Conservation (phyloP, 2,888 invertebrate species). For the Danaus chrysippus region DNA sequence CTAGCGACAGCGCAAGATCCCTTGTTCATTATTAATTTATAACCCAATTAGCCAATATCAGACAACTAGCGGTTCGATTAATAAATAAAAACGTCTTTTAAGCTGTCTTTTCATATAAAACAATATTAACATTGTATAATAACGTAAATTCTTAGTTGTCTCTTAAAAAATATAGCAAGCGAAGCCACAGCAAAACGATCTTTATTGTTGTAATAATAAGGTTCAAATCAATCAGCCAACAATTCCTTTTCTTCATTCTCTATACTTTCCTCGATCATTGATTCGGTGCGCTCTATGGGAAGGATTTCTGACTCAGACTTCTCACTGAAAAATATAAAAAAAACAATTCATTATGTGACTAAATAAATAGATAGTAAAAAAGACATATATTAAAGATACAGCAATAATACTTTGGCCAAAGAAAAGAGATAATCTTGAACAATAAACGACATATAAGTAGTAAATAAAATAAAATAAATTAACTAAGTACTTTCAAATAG, state of each 20-base stretch:
- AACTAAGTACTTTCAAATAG: too few relatives aligned
- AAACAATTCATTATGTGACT: background rate
- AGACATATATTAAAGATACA: too few relatives aligned
- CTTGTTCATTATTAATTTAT: background rate
- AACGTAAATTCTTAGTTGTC: background rate
- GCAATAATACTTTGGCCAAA: too few relatives aligned
- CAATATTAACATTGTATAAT: background rate
- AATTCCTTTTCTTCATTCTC: slow-evolving; percentile 40
- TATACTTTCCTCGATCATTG: slow-evolving; percentile 51
- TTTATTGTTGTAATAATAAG: slow-evolving; percentile 36
- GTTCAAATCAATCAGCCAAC: slow-evolving; percentile 49
- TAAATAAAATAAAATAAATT: too few relatives aligned
- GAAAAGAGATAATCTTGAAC: too few relatives aligned
- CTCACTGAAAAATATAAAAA: slow-evolving; percentile 43
- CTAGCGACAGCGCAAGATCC: background rate
- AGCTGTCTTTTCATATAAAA: background rate
- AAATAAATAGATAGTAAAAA: background rate
- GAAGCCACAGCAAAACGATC: slow-evolving; percentile 12
- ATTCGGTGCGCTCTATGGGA: slow-evolving; percentile 64
- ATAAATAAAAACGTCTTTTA: background rate
- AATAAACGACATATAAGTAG: too few relatives aligned
- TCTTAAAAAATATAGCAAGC: slow-evolving; percentile 11
- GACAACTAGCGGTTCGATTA: too few relatives aligned
- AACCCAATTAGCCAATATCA: background rate
- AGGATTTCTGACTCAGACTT: slow-evolving; percentile 50